Evolutionary conservation across 37 sponge, comb jelly and placozoan species (phyloP), one percentile per base, ranked within the genome.

Genomic region (Eunapius fragilis): DNA sequence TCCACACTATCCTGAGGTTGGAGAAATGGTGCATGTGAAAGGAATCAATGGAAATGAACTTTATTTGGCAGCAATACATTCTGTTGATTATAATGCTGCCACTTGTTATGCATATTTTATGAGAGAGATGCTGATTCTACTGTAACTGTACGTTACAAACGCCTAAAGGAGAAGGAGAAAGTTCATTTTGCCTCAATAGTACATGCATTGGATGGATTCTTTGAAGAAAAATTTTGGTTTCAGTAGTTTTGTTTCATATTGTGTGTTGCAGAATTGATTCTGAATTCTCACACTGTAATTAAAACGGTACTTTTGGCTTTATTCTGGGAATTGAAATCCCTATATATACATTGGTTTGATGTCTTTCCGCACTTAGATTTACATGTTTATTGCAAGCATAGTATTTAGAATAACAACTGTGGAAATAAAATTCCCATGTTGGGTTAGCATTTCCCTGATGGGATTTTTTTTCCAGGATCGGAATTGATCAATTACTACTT

Each of bases 101-200:
- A 72, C 74, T 72, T 72, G 74, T 32, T 32, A 72, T 33, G 74
- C 74, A 72, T 72, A 72, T 72, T 72, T 32, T 72, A 72, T 72
- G 74, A 33, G 30, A 32, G 31, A 72, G 31, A 72, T 72, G 74
- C 30, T 72, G 74, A 72, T 31, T 32, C 74, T 72, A 58, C 58
- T 19, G 58, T 58, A 58, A 58, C 58, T 58, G 58, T 58, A 58
- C 58, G 58, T 58, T 58, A 58, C 58, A 58, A 58, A 58, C 58
- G 58, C 58, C 58, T 58, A 58, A 58, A 58, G 58, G 58, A 58
- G 58, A 58, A 58, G 58, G 58, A 58, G 58, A 17, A 58, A 58
- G 17, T 58, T 58, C 58, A 58, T 58, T 58, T 58, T 58, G 58
- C 58, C 58, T 58, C 58, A 58, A 58, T 58, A 58, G 58, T 58